These are phyloP conservation scores for Eidolon dupreanum DNA, from an alignment of 2,797 vertebrate species.

Conservation along the genomic window DNA sequence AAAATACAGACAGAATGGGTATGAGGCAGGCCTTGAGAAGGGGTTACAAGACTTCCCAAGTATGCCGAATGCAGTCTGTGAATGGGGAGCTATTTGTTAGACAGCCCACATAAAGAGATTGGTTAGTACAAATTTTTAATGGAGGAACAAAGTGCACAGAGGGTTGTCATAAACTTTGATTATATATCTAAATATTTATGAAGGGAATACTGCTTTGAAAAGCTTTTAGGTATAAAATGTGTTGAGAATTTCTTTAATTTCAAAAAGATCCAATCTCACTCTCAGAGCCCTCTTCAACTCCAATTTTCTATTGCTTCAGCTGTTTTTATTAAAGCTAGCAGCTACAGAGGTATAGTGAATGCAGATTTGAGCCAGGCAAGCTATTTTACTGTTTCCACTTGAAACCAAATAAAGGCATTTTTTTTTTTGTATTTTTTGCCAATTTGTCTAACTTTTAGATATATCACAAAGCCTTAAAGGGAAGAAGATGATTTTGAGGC, in stretches of 20 bases:
- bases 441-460: not conserved
- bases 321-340: constrained; percentile 23
- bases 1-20: not conserved
- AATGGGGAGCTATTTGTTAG: not conserved
- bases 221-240: constrained; percentile 36
- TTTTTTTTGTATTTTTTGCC: not conserved
- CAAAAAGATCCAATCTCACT: not conserved
- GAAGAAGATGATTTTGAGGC: not conserved
- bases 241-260: constrained; percentile 50
- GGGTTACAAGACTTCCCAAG: not conserved
- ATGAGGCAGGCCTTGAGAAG: not conserved
- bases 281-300: not conserved
- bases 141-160: not conserved
- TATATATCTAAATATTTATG: not conserved
- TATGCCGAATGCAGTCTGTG: not conserved
- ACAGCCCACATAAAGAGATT: not conserved
- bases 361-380: not conserved
- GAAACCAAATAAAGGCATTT: not conserved
- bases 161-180: not conserved
- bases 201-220: constrained; percentile 38
- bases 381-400: not conserved
- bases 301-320: not conserved
- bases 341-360: not conserved
- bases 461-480: not conserved
- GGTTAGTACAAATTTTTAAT: not conserved